These are phyloP conservation scores for Sesia bembeciformis DNA, from an alignment of 2,888 invertebrate species.

Conservation along the genomic window DNA sequence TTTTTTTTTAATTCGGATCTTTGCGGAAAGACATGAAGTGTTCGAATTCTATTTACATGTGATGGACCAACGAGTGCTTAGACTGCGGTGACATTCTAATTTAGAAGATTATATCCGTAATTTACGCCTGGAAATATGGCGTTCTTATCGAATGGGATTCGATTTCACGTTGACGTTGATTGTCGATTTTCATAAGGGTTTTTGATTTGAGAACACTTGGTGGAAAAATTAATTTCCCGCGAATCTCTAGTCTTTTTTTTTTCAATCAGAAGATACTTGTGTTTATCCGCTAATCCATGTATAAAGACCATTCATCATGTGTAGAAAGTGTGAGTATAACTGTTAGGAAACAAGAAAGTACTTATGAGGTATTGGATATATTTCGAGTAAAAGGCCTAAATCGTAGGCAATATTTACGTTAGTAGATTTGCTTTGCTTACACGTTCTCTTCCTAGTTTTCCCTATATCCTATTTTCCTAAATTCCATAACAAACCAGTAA, in stretches of 20 bases:
- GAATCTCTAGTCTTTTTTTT: neutral
- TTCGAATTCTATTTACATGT: conserved; percentile 34
- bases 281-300: no score
- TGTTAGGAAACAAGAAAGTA: no score
- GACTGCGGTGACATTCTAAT: conserved; percentile 27
- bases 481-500: no score
- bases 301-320: no score
- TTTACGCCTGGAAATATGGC: conserved; percentile 14
- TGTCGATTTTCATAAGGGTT: conserved; percentile 5
- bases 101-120: conserved; percentile 22
- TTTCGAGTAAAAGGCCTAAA: no score
- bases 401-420: no score
- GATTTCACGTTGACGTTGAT: conserved; percentile 6
- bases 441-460: no score
- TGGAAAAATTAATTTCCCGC: neutral
- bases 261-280: no score
- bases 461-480: no score
- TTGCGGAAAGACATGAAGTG: conserved; percentile 51
- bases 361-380: no score
- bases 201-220: neutral
- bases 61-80: conserved; percentile 31
- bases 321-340: no score
- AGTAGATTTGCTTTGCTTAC: no score
- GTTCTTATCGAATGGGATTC: conserved; percentile 3
- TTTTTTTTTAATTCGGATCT: conserved; percentile 54